These are phyloP conservation scores for Andrena dorsata DNA, from an alignment of 2,888 invertebrate genomes.

Conservation along the genomic window DNA sequence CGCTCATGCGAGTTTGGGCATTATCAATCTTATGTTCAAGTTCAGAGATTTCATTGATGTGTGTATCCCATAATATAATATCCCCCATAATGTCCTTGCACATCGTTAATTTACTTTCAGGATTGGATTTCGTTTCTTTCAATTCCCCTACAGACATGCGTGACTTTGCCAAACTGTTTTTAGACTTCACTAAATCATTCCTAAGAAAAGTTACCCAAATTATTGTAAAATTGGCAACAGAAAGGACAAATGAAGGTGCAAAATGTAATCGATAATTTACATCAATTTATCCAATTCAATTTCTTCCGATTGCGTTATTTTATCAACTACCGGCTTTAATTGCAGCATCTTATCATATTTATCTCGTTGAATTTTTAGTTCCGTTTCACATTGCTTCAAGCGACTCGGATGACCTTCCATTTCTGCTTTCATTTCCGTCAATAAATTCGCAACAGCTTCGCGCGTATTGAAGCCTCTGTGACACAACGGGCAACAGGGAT, in stretches of 20 bases:
- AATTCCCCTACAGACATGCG: constrained; percentile 74
- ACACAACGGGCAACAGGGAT: constrained; percentile 95
- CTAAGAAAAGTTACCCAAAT: constrained; percentile 62
- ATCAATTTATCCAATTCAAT: constrained; percentile 89
- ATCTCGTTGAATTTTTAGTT: constrained; percentile 88
- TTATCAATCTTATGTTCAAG: constrained; percentile 85
- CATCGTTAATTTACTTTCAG: constrained; percentile 85
- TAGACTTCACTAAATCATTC: constrained; percentile 86
- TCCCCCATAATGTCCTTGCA: constrained; percentile 90
- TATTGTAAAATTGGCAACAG: constrained; percentile 26
- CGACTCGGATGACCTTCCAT: constrained; percentile 89
- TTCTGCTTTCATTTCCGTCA: constrained; percentile 88
- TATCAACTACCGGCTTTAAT: constrained; percentile 89
- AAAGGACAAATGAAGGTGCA: constrained; percentile 8
- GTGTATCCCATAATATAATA: constrained; percentile 91
- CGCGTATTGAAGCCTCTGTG: constrained; percentile 88
- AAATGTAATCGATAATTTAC: constrained; percentile 53
- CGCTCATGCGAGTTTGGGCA: constrained; percentile 82
- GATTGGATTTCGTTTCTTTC: constrained; percentile 84
- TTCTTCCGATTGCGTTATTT: constrained; percentile 87
- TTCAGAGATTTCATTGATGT: constrained; percentile 86
- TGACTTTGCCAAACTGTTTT: constrained; percentile 85
- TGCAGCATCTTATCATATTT: constrained; percentile 90
- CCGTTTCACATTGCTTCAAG: constrained; percentile 87
- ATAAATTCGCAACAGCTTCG: constrained; percentile 86